Conservation (phyloP, 2,113 vertebrate genomes). For the Heteronetta atricapilla region DNA sequence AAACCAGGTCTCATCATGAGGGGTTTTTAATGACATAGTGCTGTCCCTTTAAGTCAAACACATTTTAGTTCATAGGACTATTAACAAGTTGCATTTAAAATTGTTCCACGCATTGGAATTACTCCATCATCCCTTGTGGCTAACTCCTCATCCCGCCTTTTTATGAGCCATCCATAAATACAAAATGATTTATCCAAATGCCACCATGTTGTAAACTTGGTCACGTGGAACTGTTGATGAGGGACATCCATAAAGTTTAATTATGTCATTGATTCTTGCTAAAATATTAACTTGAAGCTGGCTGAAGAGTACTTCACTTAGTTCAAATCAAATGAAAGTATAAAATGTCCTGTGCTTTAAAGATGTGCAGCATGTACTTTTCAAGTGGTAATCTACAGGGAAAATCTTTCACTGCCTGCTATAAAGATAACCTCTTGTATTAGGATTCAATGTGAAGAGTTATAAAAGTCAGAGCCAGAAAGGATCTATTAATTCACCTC, state of each 20-base stretch:
- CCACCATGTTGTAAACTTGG: conserved; percentile 1
- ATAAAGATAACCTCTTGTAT: conserved; percentile 56
- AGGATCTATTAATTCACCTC: conserved; percentile 55
- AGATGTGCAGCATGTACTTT: conserved; percentile 7
- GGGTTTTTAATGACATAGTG: background rate
- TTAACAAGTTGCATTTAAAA: conserved; percentile 24
- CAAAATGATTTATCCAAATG: conserved; percentile 18
- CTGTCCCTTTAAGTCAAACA: conserved; percentile 8
- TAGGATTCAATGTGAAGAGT: conserved; percentile 22
- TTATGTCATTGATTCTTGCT: conserved; percentile 44
- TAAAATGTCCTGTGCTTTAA: conserved; percentile 27
- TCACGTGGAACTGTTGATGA: conserved; percentile 1
- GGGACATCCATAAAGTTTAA: conserved; percentile 45
- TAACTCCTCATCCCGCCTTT: background rate
- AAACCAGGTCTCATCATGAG: background rate
- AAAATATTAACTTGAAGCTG: conserved; percentile 49
- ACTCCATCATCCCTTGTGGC: background rate
- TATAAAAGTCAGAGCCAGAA: conserved; percentile 58
- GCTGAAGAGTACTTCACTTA: background rate
- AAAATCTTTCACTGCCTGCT: conserved; percentile 45
- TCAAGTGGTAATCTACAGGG: conserved; percentile 29
- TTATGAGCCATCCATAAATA: conserved; percentile 44
- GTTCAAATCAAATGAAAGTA: conserved; percentile 36
- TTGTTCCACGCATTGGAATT: background rate
- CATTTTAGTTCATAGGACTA: background rate